Evolutionary conservation across 2,888 invertebrate species (phyloP).

Genomic region (Lepas anatifera): DNA sequence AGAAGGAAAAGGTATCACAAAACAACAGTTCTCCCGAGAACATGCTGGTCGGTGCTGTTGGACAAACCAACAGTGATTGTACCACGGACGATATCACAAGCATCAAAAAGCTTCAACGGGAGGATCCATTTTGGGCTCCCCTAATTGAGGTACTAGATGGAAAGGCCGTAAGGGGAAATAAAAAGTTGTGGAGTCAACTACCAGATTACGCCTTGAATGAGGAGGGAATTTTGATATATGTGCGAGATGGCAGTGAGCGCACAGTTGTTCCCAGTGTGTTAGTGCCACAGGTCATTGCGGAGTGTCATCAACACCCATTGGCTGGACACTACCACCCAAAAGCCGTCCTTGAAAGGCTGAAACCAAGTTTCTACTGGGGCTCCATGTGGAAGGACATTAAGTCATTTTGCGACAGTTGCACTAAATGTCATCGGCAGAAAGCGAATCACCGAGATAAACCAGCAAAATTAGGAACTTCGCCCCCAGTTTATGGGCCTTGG

Average conservation of each 20-base stretch:
- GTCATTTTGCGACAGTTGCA: neutral
- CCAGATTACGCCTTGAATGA: neutral
- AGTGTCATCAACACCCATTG: neutral
- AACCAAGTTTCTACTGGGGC: neutral
- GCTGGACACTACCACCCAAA: neutral
- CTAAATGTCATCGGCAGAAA: neutral
- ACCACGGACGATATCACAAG: too few relatives aligned
- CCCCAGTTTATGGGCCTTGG: neutral
- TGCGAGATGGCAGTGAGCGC: neutral
- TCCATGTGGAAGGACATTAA: neutral
- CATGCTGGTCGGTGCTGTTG: too few relatives aligned
- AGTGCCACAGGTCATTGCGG: neutral
- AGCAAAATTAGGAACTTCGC: neutral
- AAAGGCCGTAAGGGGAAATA: neutral
- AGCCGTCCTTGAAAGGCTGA: neutral
- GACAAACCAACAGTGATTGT: too few relatives aligned
- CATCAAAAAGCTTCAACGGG: neutral
- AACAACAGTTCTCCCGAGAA: too few relatives aligned
- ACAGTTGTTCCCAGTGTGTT: neutral
- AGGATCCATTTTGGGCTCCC: neutral
- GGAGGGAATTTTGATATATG: neutral
- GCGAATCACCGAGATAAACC: neutral
- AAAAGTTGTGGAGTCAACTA: neutral
- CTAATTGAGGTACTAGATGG: neutral
- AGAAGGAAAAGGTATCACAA: too few relatives aligned